These are phyloP conservation scores for Cherax destructor DNA, from an alignment of 1,140 invertebrate species.

Conservation along the genomic window DNA sequence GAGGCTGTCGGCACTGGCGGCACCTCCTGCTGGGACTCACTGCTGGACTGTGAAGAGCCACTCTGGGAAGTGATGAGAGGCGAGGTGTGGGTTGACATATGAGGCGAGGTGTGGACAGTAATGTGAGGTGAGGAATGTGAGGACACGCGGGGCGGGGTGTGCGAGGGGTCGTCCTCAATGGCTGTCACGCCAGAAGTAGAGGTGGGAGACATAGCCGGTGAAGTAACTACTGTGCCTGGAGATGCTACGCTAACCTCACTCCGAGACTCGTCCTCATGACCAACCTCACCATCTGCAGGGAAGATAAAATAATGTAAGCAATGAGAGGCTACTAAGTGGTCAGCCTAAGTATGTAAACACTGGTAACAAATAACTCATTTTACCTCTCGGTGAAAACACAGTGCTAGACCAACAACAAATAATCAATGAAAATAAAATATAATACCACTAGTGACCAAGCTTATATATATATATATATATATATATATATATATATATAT, in stretches of 20 bases:
- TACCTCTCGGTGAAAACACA: too few relatives aligned
- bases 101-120: neutral
- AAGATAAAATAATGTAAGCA: neutral
- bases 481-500: too few relatives aligned
- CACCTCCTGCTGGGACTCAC: conserved; percentile 17
- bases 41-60: conserved; percentile 11
- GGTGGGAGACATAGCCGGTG: conserved; percentile 75
- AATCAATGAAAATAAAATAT: too few relatives aligned
- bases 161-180: conserved; percentile 29
- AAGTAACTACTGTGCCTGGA: conserved; percentile 57
- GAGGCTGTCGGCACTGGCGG: neutral
- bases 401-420: too few relatives aligned
- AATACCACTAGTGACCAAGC: too few relatives aligned
- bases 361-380: too few relatives aligned
- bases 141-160: conserved; percentile 31
- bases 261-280: conserved; percentile 18
- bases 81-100: conserved; percentile 4
- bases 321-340: neutral
- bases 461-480: too few relatives aligned
- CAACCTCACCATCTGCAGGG: conserved; percentile 38
- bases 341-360: too few relatives aligned
- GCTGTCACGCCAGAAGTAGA: conserved; percentile 49
- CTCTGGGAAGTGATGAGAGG: conserved; percentile 15
- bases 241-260: conserved; percentile 54
- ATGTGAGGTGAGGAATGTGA: conserved; percentile 24